Conservation (phyloP, 2,113 vertebrate species). For the Agapornis roseicollis region DNA sequence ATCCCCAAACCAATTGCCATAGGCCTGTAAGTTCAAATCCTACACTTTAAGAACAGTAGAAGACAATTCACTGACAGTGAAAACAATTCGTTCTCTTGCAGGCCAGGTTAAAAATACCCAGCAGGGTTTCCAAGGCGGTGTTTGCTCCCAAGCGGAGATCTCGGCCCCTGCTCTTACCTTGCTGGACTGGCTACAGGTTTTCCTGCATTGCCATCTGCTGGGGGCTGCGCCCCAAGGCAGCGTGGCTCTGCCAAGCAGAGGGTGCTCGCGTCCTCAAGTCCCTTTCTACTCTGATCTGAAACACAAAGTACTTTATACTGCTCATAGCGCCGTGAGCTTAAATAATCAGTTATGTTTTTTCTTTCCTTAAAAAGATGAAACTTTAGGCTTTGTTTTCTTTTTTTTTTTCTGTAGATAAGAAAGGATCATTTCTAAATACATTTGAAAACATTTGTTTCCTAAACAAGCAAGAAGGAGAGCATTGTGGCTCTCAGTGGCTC, state of each 20-base stretch:
- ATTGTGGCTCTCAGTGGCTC: not conserved
- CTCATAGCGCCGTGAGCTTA: not conserved
- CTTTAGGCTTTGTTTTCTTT: not conserved
- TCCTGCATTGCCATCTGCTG: conserved; percentile 65
- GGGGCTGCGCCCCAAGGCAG: not conserved
- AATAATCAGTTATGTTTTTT: not conserved
- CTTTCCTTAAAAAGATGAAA: accelerated
- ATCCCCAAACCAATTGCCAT: not conserved
- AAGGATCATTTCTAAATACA: not conserved
- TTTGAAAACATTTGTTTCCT: not conserved
- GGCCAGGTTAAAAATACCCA: accelerated
- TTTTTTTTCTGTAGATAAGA: not conserved
- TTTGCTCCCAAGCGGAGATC: accelerated
- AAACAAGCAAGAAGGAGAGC: no score
- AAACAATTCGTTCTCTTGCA: not conserved
- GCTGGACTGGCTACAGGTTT: not conserved
- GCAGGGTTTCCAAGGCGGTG: not conserved
- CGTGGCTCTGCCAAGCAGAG: not conserved
- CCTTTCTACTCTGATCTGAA: not conserved
- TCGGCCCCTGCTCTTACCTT: not conserved
- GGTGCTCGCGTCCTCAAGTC: not conserved
- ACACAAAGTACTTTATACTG: not conserved
- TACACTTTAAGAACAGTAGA: accelerated
- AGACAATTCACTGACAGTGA: accelerated
- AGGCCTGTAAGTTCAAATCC: not conserved